Evolutionary conservation across 2,797 vertebrate genomes (phyloP), one percentile per base, ranked within the genome.

Genomic region (Siniperca obscura): DNA sequence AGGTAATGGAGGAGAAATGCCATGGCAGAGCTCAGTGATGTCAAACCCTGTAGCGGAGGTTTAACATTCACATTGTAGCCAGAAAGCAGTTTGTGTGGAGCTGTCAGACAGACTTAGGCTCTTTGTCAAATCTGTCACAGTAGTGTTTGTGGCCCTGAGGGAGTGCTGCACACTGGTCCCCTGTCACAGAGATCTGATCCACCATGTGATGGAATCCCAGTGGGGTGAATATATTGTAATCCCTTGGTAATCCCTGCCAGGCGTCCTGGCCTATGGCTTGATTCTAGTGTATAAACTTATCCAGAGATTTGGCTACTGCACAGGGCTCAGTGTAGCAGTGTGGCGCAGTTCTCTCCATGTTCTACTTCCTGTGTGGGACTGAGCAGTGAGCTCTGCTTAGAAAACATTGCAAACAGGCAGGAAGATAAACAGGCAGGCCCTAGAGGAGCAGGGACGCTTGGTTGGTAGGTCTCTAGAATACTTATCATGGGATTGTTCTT

Each of bases 191-290:
- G 87, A 91, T 91, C 90, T 90, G 92, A 93, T 94, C 91, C 91
- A 91, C 82, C 81, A 88, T 93, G 94, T 91, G 86, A 93, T 89
- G 90, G 85, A 85, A 90, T 95, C 92, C 92, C 92, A 89, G 84
- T 83, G 88, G 91, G 89, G 90, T 83, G 94, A 94, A 91, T 91
- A 90, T 86, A 91, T 92, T 77, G 91, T 94, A 95, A 95, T 95
- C 94, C 91, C 86, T 88, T 13, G 30, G 76, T 94, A 96, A 95
- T 96, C 94, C 94, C 83, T 69, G 85, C 85, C 88, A 88, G 92
- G 89, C 92, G 87, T 93, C 90, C 91, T 79, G 89, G 91, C 90
- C 86, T 77, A 69, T 52, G 17, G 89, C 90, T 86, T 93, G 91
- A 94, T 93, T 90, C 88, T 91, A 82, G 89, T 53, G 82, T 91